Conservation (phyloP, 2,113 vertebrate genomes). For the Macroglossus sobrinus region DNA sequence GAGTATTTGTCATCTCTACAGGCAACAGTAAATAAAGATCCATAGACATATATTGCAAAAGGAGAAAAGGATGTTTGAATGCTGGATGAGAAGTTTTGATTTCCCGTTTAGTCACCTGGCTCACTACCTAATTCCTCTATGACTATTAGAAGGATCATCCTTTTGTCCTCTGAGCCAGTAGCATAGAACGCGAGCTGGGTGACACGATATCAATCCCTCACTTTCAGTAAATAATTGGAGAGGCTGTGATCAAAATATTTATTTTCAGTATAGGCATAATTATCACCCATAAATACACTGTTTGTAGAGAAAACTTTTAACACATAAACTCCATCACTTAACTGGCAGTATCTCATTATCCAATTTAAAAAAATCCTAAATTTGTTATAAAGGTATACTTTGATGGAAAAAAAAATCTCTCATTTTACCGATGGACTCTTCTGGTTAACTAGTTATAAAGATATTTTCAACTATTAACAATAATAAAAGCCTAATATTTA, state of each 20-base stretch:
- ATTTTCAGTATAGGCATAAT: not conserved
- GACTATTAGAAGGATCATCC: not conserved
- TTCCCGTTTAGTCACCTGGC: not conserved
- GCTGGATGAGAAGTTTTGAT: not conserved
- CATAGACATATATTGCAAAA: not conserved
- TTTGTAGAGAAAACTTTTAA: not conserved
- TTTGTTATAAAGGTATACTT: not conserved
- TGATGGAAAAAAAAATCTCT: not conserved
- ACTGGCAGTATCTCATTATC: not conserved
- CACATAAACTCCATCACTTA: not conserved
- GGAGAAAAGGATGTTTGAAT: not conserved
- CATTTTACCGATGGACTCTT: not conserved
- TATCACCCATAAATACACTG: not conserved
- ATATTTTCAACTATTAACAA: not conserved
- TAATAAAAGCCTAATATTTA: not conserved
- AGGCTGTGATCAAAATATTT: not conserved
- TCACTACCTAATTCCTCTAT: not conserved
- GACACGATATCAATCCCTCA: too few relatives aligned
- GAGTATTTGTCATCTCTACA: constrained; percentile 55
- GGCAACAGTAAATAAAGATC: constrained; percentile 16
- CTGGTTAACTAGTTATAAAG: not conserved
- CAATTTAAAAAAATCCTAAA: not conserved
- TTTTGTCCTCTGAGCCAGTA: not conserved
- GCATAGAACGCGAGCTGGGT: not conserved
- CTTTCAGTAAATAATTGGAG: not conserved